Evolutionary conservation across 2,888 invertebrate genomes (phyloP), one percentile per base, ranked within the genome.

Genomic region (Embidobia sp.): DNA sequence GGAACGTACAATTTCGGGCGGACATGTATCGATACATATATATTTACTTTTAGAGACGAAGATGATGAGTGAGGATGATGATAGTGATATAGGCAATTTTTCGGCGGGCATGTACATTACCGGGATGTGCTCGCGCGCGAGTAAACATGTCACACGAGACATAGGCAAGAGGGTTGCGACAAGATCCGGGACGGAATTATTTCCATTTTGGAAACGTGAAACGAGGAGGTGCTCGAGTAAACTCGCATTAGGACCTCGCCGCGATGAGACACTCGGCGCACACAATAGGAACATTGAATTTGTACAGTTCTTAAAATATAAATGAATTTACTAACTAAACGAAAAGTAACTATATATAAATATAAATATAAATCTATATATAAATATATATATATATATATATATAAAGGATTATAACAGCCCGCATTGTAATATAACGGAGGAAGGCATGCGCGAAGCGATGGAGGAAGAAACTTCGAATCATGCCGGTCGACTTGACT

Each of bases 61-160:
- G 55, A 48, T 66, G 70, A 72, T 31, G 67, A 72, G 67, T 69
- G 70, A 66, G 55, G 55, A 74, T 49, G 69, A 81, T 78, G 79
- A 81, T 82, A 88, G 88, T 87, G 86, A 88, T 88, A 88, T 89
- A 89, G 88, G 87, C 83, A 86, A 88, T 87, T 85, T 86, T 22
- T 87, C 87, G 83, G 87, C 89, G 88, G 89, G 87, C 88, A 89
- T 89, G 89, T 89, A 89, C 89, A 89, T 89, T 89, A 89, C 88
- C 82, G 83, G 81, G 81, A 81, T 81, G 82, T 84, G 83, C 84
- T 85, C 86, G 85, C 84, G 82, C 79, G 70, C 74, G 78, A 74
- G 74, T 59, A 44, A 73, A 75, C 67, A 55, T 46, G 64, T 76
- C 64, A 70, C 44, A 44, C 22, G 64, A 64, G 70, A 57, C 59